Evolutionary conservation across 2,888 invertebrate species (phyloP).

Genomic region (Tinea pellionella): DNA sequence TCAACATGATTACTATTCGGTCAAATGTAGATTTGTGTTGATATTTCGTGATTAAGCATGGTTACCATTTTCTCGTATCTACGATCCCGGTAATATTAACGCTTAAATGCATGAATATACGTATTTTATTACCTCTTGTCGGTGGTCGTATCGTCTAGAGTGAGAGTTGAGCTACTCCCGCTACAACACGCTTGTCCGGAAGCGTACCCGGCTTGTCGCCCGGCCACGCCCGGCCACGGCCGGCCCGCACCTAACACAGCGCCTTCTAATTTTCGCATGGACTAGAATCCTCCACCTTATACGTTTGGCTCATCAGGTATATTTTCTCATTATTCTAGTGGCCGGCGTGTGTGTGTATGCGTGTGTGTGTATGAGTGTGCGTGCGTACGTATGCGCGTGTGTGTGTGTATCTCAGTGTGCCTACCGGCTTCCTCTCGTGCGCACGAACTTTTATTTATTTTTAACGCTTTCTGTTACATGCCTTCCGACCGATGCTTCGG

Average conservation of each 20-base stretch:
- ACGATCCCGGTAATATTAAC: constrained; percentile 88
- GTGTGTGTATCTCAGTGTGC: constrained; percentile 28
- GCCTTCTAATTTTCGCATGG: constrained; percentile 69
- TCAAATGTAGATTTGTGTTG: background rate
- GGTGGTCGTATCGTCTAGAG: constrained; percentile 60
- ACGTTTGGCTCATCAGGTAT: constrained; percentile 71
- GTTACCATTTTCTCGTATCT: constrained; percentile 39
- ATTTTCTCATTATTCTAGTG: constrained; percentile 65
- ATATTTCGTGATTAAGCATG: background rate
- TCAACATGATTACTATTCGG: too few relatives aligned
- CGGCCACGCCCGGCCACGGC: constrained; percentile 17
- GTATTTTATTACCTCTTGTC: constrained; percentile 74
- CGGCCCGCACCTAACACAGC: constrained; percentile 54
- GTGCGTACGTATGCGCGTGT: constrained; percentile 22
- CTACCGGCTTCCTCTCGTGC: constrained; percentile 50
- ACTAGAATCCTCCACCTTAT: constrained; percentile 66
- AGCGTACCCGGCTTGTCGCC: constrained; percentile 34
- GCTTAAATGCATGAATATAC: constrained; percentile 90
- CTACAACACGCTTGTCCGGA: constrained; percentile 67
- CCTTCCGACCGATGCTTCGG: constrained; percentile 63
- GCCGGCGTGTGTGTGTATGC: constrained; percentile 47
- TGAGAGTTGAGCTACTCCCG: constrained; percentile 32
- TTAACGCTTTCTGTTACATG: constrained; percentile 70
- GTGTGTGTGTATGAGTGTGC: constrained; percentile 21
- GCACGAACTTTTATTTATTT: constrained; percentile 62